Evolutionary conservation across 2,797 vertebrate species (phyloP).

Genomic region (Thaleichthys pacificus): DNA sequence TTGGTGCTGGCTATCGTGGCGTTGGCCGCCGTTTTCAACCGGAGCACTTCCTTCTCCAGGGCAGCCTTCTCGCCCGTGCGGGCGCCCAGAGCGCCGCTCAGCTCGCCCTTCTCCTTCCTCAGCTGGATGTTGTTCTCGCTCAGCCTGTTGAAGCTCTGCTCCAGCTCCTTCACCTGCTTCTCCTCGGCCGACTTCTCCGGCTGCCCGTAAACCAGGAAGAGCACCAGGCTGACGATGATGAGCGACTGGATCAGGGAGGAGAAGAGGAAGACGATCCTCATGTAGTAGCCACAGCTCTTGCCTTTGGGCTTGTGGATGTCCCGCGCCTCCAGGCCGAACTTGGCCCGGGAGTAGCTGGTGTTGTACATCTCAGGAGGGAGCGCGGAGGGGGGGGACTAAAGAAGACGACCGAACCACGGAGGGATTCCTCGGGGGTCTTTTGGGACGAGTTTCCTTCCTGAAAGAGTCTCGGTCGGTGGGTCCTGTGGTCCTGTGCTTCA

Average conservation of each 20-base stretch:
- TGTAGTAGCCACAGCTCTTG: slow-evolving; percentile 86
- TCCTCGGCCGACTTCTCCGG: slow-evolving; percentile 77
- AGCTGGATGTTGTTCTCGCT: slow-evolving; percentile 63
- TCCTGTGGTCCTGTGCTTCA: neutral
- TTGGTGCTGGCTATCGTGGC: slow-evolving; percentile 42
- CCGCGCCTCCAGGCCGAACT: slow-evolving; percentile 67
- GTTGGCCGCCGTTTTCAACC: slow-evolving; percentile 61
- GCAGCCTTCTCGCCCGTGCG: slow-evolving; percentile 63
- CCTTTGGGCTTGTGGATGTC: slow-evolving; percentile 54
- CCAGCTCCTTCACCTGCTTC: slow-evolving; percentile 73
- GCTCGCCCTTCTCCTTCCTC: slow-evolving; percentile 58
- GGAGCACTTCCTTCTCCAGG: slow-evolving; percentile 46
- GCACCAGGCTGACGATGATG: slow-evolving; percentile 91
- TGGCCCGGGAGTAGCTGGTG: slow-evolving; percentile 74
- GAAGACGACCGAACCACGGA: neutral
- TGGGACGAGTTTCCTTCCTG: slow-evolving; percentile 3
- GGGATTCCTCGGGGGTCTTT: neutral
- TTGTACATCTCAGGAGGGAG: slow-evolving; percentile 71
- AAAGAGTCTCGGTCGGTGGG: neutral
- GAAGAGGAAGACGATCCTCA: slow-evolving; percentile 93
- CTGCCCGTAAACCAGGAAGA: slow-evolving; percentile 92
- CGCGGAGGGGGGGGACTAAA: slow-evolving; percentile 37
- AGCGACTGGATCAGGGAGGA: slow-evolving; percentile 92
- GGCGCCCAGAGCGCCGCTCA: slow-evolving; percentile 71
- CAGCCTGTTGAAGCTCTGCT: slow-evolving; percentile 67